Evolutionary conservation across 30 jellyfish, hydroid and myxozoan species (phyloP).

Genomic region (Clytia hemisphaerica): DNA sequence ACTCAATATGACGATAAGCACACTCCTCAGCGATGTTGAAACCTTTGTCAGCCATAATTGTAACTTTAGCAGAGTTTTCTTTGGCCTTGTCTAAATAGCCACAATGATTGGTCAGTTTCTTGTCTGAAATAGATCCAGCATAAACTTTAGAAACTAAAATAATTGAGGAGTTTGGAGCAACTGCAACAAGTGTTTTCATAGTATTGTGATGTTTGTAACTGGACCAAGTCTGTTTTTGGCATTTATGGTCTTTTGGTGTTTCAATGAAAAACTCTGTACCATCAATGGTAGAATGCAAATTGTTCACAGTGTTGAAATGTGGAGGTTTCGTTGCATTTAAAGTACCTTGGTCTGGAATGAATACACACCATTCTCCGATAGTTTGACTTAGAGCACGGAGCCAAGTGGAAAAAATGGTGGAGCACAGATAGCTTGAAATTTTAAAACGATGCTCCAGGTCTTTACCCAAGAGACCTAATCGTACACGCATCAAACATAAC

Average conservation of each 20-base stretch:
- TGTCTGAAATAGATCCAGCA: slow-evolving; percentile 26
- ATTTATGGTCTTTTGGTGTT: slow-evolving; percentile 19
- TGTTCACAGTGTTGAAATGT: not conserved
- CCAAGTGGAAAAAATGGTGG: no score
- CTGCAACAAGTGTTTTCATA: slow-evolving; percentile 9
- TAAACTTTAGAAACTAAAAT: slow-evolving; percentile 15
- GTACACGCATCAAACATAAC: no score
- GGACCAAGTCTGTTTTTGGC: slow-evolving; percentile 20
- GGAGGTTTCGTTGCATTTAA: no score
- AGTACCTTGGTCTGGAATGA: no score
- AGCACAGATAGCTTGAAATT: no score
- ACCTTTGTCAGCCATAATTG: slow-evolving; percentile 36
- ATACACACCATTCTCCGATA: no score
- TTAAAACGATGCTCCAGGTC: no score
- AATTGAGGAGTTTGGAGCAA: slow-evolving; percentile 31
- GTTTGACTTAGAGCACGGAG: no score
- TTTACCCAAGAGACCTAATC: no score
- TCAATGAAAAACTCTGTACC: slow-evolving; percentile 25
- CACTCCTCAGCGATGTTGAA: slow-evolving; percentile 24
- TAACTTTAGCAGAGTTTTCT: not conserved
- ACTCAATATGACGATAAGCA: slow-evolving; percentile 1
- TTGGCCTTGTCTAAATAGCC: slow-evolving; percentile 3
- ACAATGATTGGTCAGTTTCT: not conserved
- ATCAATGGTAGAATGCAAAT: slow-evolving; percentile 29
- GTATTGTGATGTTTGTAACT: slow-evolving; percentile 37